phyloP scores from a whole-genome alignment of 2,888 invertebrate species.

The Iphiclides podalirius region DNA sequence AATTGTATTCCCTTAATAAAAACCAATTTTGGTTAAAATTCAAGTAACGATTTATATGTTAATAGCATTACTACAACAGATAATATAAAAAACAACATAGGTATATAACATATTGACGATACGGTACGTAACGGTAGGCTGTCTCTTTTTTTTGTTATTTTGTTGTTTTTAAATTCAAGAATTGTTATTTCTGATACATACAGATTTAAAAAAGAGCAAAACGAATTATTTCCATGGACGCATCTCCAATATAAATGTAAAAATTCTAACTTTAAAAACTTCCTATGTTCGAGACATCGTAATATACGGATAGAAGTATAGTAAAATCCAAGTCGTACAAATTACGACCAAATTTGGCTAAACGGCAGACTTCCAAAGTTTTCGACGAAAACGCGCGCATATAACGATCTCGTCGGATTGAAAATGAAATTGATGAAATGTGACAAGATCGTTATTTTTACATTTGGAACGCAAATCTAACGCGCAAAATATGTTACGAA shows the following conservation, averaged over 20 bases:
- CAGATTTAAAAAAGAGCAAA: conserved; percentile 21
- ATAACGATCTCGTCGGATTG: too few relatives aligned
- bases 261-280: conserved; percentile 13
- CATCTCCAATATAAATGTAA: conserved; percentile 9
- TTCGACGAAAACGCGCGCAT: too few relatives aligned
- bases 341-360: conserved; percentile 30
- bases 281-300: neutral
- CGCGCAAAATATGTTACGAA: neutral
- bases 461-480: conserved; percentile 1
- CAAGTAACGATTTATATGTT: too few relatives aligned
- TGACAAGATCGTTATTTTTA: neutral
- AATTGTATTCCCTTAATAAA: too few relatives aligned
- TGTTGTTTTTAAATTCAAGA: too few relatives aligned
- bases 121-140: too few relatives aligned
- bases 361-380: conserved; percentile 22
- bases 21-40: too few relatives aligned
- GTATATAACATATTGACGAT: too few relatives aligned
- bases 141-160: too few relatives aligned
- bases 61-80: too few relatives aligned
- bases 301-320: conserved; percentile 10
- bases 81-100: too few relatives aligned
- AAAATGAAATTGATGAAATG: neutral
- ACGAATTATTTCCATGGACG: conserved; percentile 8
- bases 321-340: conserved; percentile 12
- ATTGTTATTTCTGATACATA: too few relatives aligned